phyloP scores from a whole-genome alignment of 2,888 invertebrate genomes.

The Mactromeris polynyma region DNA sequence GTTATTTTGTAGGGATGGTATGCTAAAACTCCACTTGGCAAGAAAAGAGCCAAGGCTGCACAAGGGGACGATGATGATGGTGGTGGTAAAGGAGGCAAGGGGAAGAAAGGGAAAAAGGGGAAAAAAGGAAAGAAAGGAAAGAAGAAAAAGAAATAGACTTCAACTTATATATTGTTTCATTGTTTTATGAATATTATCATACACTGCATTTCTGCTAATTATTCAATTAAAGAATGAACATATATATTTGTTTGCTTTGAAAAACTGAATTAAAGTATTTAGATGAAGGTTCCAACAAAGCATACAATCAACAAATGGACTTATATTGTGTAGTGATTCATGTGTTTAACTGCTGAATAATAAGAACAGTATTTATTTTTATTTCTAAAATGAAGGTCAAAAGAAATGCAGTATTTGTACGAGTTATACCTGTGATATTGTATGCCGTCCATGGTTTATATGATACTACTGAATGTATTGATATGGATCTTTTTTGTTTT shows the following conservation, averaged over 20 bases:
- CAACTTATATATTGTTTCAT: not conserved
- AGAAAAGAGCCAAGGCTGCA: constrained; percentile 90
- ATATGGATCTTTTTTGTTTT: constrained; percentile 8
- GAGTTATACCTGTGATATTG: constrained; percentile 16
- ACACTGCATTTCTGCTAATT: not conserved
- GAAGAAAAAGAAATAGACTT: constrained; percentile 79
- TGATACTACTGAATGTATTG: not conserved
- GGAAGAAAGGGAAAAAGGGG: constrained; percentile 80
- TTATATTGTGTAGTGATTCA: not conserved
- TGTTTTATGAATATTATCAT: not conserved
- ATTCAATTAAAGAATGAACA: not conserved
- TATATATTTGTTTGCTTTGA: not conserved
- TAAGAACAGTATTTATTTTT: not conserved
- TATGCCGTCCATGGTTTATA: not conserved
- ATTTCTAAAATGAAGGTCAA: not conserved
- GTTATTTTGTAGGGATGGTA: constrained; percentile 84
- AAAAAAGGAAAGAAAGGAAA: constrained; percentile 74
- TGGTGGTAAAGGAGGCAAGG: constrained; percentile 81
- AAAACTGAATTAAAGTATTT: not conserved
- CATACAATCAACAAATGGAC: not conserved
- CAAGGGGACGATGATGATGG: constrained; percentile 85
- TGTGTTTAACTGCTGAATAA: constrained; percentile 8
- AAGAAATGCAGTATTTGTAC: not conserved
- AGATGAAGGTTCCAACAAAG: not conserved
- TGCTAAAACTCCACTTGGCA: constrained; percentile 94